Evolutionary conservation across 1,140 invertebrate species (phyloP).

Genomic region (Lamellibrachia luymesi): DNA sequence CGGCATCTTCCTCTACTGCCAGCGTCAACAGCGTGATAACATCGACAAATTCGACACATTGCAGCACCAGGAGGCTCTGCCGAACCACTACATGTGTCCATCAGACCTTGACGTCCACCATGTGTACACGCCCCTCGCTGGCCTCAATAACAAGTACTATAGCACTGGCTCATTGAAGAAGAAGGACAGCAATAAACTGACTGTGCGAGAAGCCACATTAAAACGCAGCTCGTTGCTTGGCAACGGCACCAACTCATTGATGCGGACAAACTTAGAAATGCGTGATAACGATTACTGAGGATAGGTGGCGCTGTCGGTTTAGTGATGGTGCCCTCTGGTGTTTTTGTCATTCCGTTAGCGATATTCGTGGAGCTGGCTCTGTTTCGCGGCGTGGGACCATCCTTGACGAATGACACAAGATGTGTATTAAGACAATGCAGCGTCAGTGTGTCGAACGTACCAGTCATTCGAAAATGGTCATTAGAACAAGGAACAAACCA

Average conservation of each 20-base stretch:
- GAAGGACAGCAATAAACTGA: slow-evolving; percentile 9
- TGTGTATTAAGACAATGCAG: background rate
- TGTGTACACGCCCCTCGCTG: background rate
- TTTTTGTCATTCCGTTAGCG: background rate
- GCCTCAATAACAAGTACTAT: slow-evolving; percentile 16
- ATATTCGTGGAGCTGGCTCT: background rate
- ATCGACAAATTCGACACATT: slow-evolving; percentile 7
- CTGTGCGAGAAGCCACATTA: slow-evolving; percentile 10
- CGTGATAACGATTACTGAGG: slow-evolving; percentile 8
- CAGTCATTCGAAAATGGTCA: too few species aligned
- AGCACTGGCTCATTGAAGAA: slow-evolving; percentile 16
- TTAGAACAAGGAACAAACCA: background rate
- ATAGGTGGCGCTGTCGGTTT: background rate
- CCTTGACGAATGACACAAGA: background rate
- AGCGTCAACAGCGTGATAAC: slow-evolving; percentile 25
- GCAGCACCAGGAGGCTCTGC: background rate
- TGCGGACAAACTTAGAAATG: slow-evolving; percentile 16
- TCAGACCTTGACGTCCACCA: background rate
- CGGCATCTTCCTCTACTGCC: slow-evolving; percentile 34
- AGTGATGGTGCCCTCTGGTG: background rate
- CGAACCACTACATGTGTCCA: slow-evolving; percentile 9
- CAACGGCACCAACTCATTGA: background rate
- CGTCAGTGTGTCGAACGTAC: background rate
- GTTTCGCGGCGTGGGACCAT: background rate
- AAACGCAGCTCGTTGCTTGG: slow-evolving; percentile 10